A percentile compares a stretch with the other conserved stretches of the same genome.
phyloP scores from a whole-genome alignment of 53 echinoderm and acorn worm species.

The Stichopus horrens region DNA sequence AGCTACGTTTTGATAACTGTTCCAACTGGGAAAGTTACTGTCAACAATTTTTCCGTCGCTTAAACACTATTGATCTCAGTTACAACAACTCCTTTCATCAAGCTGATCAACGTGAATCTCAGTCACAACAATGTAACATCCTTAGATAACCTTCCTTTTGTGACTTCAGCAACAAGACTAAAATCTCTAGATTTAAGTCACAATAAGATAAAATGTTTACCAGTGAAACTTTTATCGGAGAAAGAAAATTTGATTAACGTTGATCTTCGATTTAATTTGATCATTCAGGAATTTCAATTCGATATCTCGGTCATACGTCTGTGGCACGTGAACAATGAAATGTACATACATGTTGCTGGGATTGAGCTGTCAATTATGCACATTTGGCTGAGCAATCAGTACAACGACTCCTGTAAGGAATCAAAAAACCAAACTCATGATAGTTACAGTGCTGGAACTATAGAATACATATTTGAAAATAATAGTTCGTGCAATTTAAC shows the following conservation, averaged over 20 bases:
- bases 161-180: not conserved
- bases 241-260: not conserved
- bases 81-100: not conserved
- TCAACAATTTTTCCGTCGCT: not conserved
- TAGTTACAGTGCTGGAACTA: not conserved
- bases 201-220: not conserved
- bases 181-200: not conserved
- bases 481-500: not conserved
- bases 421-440: not conserved
- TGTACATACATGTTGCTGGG: not conserved
- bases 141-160: not conserved
- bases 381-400: too few relatives aligned
- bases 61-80: constrained; percentile 8
- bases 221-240: not conserved
- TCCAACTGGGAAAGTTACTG: not conserved
- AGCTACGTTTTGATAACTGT: not conserved
- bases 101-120: not conserved
- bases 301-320: not conserved
- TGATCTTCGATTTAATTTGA: not conserved
- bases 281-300: not conserved
- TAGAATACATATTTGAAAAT: not conserved
- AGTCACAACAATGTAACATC: constrained; percentile 2
- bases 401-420: not conserved
- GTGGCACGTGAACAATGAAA: not conserved
- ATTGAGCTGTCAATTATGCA: too few relatives aligned